Conservation (phyloP, 2,113 vertebrate species). For the Cebidichthys violaceus region DNA sequence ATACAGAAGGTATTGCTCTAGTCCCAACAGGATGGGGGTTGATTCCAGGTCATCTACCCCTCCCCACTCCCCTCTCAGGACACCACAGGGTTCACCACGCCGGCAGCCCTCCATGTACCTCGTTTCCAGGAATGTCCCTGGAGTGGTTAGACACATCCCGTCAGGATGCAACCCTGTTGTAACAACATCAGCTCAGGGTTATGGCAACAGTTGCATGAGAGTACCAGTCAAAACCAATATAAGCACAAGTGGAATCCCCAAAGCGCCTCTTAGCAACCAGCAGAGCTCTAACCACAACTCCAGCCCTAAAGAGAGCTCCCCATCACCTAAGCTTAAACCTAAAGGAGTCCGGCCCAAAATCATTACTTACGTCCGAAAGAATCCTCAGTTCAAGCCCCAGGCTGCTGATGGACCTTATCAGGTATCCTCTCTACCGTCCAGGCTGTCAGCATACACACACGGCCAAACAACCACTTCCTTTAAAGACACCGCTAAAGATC, state of each 20-base stretch:
- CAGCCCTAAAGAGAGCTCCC: conserved; percentile 74
- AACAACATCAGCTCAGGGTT: conserved; percentile 76
- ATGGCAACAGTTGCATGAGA: conserved; percentile 85
- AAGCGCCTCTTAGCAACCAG: conserved; percentile 84
- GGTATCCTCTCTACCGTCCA: conserved; percentile 86
- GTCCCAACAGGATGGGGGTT: conserved; percentile 69
- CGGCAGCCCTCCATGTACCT: conserved; percentile 75
- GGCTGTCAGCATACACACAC: conserved; percentile 78
- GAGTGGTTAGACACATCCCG: conserved; percentile 65
- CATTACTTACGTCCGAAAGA: conserved; percentile 95
- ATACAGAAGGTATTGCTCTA: conserved; percentile 77
- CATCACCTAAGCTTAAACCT: conserved; percentile 87
- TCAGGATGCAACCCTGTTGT: conserved; percentile 66
- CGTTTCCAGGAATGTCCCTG: conserved; percentile 72
- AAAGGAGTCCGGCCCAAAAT: conserved; percentile 97
- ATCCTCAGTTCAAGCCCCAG: conserved; percentile 88
- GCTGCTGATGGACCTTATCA: conserved; percentile 85
- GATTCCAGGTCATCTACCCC: conserved; percentile 69
- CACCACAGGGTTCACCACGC: conserved; percentile 80
- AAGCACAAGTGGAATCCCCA: conserved; percentile 89
- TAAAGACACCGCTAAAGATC: conserved; percentile 77
- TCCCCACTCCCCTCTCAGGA: conserved; percentile 78
- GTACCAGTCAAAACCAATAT: conserved; percentile 87
- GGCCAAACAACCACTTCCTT: conserved; percentile 72
- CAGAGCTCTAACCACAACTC: conserved; percentile 77